These are phyloP conservation scores for Canis aureus DNA, from an alignment of 2,113 vertebrate species.

Conservation along the genomic window DNA sequence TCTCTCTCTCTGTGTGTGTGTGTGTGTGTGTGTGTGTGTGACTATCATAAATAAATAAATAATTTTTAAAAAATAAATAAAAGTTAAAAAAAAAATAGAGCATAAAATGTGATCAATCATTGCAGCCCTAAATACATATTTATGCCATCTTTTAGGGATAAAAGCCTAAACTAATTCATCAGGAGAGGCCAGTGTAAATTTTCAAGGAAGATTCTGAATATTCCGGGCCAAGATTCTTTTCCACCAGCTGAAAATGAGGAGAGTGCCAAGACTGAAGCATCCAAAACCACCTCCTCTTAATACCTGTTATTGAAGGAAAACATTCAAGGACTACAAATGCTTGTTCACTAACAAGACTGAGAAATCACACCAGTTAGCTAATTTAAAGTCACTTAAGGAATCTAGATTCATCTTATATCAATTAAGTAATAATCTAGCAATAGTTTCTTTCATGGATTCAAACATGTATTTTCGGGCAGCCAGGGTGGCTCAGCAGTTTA, in stretches of 20 bases:
- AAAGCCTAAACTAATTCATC: background rate
- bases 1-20: too few relatives aligned
- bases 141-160: background rate
- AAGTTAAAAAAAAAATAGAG: background rate
- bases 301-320: background rate
- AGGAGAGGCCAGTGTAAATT: background rate
- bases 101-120: background rate
- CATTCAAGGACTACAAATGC: conserved; percentile 7
- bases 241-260: conserved; percentile 34
- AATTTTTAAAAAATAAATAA: background rate
- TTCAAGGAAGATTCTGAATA: conserved; percentile 20
- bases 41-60: too few relatives aligned
- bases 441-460: conserved; percentile 32
- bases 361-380: conserved; percentile 27
- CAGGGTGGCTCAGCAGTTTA: too few relatives aligned
- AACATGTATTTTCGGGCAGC: background rate
- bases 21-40: too few relatives aligned
- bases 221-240: background rate
- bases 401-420: conserved; percentile 26
- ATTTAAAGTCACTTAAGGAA: conserved; percentile 44
- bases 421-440: background rate
- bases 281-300: conserved; percentile 15
- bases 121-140: conserved; percentile 30
- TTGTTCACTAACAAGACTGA: background rate
- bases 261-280: background rate